phyloP scores from a whole-genome alignment of 2,888 invertebrate species.

The Cyclophora albipunctata region DNA sequence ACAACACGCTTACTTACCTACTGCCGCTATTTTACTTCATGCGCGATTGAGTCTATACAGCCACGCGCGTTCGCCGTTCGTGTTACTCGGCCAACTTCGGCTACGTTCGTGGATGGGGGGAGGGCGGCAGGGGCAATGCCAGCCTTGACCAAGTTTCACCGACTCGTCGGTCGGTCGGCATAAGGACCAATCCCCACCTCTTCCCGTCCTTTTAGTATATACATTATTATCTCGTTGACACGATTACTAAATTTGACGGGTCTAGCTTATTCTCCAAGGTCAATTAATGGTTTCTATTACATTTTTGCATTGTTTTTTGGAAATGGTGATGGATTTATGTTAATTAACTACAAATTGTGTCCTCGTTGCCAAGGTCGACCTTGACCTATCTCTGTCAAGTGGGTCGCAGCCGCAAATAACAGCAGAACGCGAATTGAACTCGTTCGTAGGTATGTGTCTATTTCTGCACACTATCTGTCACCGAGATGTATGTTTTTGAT shows the following conservation, averaged over 20 bases:
- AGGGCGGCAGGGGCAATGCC: constrained; percentile 41
- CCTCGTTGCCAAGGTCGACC: constrained; percentile 53
- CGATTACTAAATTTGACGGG: constrained; percentile 59
- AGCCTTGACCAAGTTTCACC: constrained; percentile 75
- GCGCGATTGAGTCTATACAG: constrained; percentile 28
- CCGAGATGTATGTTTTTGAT: constrained; percentile 61
- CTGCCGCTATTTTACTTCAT: constrained; percentile 49
- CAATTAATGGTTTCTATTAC: constrained; percentile 4
- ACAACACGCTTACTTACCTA: constrained; percentile 32
- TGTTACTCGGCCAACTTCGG: constrained; percentile 29
- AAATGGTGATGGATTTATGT: too few species aligned
- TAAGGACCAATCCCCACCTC: constrained; percentile 72
- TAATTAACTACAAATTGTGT: constrained; percentile 18
- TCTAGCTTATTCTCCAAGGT: constrained; percentile 50
- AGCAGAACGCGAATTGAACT: constrained; percentile 58
- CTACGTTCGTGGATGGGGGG: constrained; percentile 38
- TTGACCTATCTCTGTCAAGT: constrained; percentile 65
- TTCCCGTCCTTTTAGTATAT: constrained; percentile 65
- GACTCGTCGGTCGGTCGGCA: constrained; percentile 65
- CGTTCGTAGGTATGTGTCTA: constrained; percentile 44
- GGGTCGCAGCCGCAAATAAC: constrained; percentile 61
- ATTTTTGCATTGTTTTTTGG: too few species aligned
- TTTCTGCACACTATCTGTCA: constrained; percentile 63
- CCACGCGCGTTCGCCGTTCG: constrained; percentile 44
- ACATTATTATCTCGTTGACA: constrained; percentile 59